Evolutionary conservation across 2,113 vertebrate species (phyloP).

Genomic region (Litocranius walleri): DNA sequence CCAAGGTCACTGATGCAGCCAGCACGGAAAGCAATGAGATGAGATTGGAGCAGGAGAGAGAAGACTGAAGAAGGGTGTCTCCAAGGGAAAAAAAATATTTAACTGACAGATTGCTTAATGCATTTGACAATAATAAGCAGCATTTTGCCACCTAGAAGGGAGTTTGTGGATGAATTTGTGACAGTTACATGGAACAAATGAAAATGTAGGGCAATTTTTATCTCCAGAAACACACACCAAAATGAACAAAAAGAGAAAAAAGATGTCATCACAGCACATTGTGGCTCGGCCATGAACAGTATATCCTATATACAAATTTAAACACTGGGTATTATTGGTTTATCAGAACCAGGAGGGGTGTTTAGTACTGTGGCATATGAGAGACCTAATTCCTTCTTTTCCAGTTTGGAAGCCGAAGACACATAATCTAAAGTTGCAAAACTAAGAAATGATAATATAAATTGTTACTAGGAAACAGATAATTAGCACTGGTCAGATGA

Average conservation of each 20-base stretch:
- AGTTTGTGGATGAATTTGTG: neutral
- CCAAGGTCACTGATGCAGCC: neutral
- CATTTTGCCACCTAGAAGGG: neutral
- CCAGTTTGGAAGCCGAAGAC: neutral
- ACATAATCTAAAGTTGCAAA: neutral
- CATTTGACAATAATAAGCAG: neutral
- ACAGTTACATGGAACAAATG: neutral
- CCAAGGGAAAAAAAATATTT: neutral
- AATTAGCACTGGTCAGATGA: neutral
- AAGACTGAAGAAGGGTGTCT: neutral
- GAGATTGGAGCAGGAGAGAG: neutral
- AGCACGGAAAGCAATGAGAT: no score
- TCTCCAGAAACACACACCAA: neutral
- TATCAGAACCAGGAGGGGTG: neutral
- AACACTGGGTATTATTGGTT: neutral
- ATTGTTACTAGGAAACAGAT: neutral
- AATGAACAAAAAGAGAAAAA: neutral
- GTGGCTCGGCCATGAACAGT: neutral
- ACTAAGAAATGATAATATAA: neutral
- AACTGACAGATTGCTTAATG: neutral
- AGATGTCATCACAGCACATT: neutral
- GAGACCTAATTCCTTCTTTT: neutral
- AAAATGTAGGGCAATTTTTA: neutral
- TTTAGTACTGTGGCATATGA: neutral
- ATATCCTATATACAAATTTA: neutral